Percentiles rank a stretch among this genome's conserved stretches.
Conservation (phyloP, 2,888 invertebrate genomes). For the Coleophora flavipennella region DNA sequence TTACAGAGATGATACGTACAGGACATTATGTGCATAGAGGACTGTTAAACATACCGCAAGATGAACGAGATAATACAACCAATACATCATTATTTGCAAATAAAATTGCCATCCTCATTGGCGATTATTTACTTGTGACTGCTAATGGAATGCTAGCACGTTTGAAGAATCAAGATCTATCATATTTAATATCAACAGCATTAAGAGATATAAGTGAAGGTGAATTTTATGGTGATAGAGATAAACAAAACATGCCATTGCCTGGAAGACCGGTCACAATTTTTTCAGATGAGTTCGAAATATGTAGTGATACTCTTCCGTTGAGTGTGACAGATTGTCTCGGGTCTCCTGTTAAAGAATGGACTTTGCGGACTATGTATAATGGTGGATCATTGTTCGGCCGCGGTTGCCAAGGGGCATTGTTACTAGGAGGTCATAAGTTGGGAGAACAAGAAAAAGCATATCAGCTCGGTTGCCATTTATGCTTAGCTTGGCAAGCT, state of each 20-base stretch:
- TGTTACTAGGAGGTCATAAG: conserved; percentile 80
- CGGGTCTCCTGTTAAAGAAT: conserved; percentile 77
- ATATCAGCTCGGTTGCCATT: conserved; percentile 84
- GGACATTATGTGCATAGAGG: conserved; percentile 86
- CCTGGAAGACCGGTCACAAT: conserved; percentile 72
- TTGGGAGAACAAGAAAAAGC: conserved; percentile 79
- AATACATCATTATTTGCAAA: conserved; percentile 88
- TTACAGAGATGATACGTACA: conserved; percentile 91
- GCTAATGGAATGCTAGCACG: conserved; percentile 86
- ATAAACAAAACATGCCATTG: conserved; percentile 81
- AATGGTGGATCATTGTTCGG: conserved; percentile 78
- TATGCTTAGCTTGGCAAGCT: conserved; percentile 87
- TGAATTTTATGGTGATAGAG: conserved; percentile 83
- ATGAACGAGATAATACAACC: conserved; percentile 64
- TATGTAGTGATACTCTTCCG: conserved; percentile 47
- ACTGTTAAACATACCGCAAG: conserved; percentile 51
- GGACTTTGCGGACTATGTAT: conserved; percentile 80
- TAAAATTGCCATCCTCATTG: conserved; percentile 89
- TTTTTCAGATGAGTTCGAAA: conserved; percentile 32
- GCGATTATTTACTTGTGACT: conserved; percentile 87
- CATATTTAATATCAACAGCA: conserved; percentile 86
- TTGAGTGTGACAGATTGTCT: conserved; percentile 44
- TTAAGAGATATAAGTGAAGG: conserved; percentile 86
- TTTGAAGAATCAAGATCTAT: conserved; percentile 79
- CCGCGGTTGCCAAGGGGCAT: conserved; percentile 85